Conservation (phyloP, 2,113 vertebrate genomes). For the Ammospiza nelsoni region DNA sequence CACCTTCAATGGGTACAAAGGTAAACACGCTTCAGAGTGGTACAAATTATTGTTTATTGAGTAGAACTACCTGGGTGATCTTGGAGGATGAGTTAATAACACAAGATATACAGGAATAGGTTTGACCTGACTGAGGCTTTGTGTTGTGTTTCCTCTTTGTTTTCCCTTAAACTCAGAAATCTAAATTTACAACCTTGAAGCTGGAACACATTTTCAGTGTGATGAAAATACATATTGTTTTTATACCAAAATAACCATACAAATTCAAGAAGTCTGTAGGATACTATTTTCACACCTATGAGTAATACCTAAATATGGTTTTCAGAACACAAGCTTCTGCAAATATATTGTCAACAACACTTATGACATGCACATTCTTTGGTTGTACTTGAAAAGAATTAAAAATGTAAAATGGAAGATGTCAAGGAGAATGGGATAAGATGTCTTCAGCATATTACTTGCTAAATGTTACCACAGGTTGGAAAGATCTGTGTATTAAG, state of each 20-base stretch:
- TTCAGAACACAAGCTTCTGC: background rate
- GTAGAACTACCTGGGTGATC: background rate
- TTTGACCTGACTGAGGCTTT: background rate
- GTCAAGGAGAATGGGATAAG: background rate
- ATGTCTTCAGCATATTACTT: background rate
- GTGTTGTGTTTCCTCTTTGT: background rate
- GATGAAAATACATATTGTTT: background rate
- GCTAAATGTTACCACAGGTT: background rate
- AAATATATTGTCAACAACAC: background rate
- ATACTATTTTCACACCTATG: background rate
- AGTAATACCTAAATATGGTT: background rate
- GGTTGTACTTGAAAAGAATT: background rate
- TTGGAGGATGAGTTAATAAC: background rate
- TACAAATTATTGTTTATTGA: background rate
- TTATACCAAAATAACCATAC: background rate
- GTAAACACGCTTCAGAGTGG: background rate
- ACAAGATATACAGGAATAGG: background rate
- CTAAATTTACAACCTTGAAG: background rate
- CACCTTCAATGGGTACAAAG: background rate
- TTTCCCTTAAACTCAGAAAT: background rate
- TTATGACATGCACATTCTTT: background rate
- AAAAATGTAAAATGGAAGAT: background rate
- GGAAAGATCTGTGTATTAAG: background rate
- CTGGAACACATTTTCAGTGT: background rate
- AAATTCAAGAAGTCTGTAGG: background rate